Evolutionary conservation across 1,140 invertebrate species (phyloP).

Genomic region (Ganaspis sp.): DNA sequence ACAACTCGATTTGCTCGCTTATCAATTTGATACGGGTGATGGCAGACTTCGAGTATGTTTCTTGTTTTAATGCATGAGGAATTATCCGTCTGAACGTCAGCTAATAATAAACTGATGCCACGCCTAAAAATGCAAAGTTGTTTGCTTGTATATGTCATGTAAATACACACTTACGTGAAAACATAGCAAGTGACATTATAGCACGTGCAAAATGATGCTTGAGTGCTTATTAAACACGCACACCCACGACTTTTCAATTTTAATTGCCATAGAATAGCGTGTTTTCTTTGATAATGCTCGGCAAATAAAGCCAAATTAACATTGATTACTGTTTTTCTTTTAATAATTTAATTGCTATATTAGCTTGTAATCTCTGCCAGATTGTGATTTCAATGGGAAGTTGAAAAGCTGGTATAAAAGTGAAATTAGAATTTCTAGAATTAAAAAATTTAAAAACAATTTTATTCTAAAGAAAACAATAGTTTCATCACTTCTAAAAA

Average conservation of each 20-base stretch:
- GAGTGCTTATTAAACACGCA: conserved; percentile 13
- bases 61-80: conserved; percentile 1
- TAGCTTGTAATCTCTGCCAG: neutral
- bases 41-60: neutral
- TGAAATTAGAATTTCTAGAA: too few relatives aligned
- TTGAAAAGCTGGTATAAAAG: too few relatives aligned
- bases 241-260: neutral
- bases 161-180: neutral
- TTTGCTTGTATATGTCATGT: neutral
- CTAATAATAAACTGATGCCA: conserved; percentile 26
- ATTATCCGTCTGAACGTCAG: conserved; percentile 12
- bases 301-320: neutral
- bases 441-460: too few relatives aligned
- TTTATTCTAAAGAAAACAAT: too few relatives aligned
- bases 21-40: conserved; percentile 1
- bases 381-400: neutral
- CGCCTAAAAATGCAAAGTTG: conserved; percentile 4
- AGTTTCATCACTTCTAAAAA: too few relatives aligned
- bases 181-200: conserved; percentile 7
- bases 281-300: neutral
- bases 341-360: neutral
- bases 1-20: conserved; percentile 4
- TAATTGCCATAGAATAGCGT: neutral
- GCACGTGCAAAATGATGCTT: conserved; percentile 20
- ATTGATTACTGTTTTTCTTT: neutral